A percentile compares a stretch with the other conserved stretches of the same genome.
These are phyloP conservation scores for Dolomedes plantarius DNA, from an alignment of 2,888 invertebrate genomes.

Conservation along the genomic window DNA sequence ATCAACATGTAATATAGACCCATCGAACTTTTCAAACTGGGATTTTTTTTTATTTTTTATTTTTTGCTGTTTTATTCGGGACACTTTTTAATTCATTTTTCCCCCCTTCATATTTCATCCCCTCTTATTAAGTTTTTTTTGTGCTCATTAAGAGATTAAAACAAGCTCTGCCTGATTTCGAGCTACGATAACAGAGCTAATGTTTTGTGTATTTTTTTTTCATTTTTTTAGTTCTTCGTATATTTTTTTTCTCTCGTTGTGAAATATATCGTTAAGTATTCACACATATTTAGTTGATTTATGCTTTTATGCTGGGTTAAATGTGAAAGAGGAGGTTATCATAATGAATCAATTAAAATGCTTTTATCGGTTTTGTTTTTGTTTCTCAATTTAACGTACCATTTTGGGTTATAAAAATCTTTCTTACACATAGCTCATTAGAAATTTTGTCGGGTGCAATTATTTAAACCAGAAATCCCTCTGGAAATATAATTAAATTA, in stretches of 20 bases:
- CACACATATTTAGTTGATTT: constrained; percentile 14
- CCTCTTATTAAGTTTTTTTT: constrained; percentile 47
- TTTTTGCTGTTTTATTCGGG: constrained; percentile 11
- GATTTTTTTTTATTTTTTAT: constrained; percentile 16
- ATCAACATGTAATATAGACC: constrained; percentile 61
- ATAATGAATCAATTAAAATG: constrained; percentile 7
- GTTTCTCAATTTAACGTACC: background rate
- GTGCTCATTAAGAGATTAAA: constrained; percentile 64
- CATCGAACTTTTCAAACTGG: constrained; percentile 52
- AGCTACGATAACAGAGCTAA: constrained; percentile 51
- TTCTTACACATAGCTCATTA: background rate
- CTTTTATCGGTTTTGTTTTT: constrained; percentile 6
- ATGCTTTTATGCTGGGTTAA: constrained; percentile 1
- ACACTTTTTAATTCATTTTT: constrained; percentile 59
- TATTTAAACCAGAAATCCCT: too few species aligned
- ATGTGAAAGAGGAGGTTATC: background rate
- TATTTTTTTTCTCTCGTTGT: background rate
- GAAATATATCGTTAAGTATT: constrained; percentile 16
- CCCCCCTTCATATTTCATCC: constrained; percentile 26
- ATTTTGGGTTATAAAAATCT: background rate
- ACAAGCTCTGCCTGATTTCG: constrained; percentile 51
- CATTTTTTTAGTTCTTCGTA: background rate
- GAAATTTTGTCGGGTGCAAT: background rate
- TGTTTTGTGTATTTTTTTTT: constrained; percentile 37
- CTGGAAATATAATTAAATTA: too few species aligned